phyloP scores from a whole-genome alignment of 2,888 invertebrate species.

The Mythimna loreyi region DNA sequence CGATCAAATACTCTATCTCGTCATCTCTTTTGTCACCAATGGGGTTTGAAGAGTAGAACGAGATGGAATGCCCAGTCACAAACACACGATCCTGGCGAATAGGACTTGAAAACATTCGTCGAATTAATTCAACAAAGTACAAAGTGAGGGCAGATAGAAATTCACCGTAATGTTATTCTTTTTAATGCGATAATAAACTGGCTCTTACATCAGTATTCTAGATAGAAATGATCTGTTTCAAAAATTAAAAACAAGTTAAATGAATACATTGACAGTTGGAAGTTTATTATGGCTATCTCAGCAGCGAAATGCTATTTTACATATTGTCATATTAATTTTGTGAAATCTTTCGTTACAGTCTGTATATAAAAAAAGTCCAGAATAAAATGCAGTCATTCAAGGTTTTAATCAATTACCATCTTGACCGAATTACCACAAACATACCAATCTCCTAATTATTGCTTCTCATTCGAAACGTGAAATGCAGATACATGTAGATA shows the following conservation, averaged over 20 bases:
- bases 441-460: slow-evolving; percentile 51
- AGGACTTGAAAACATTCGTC: too few relatives aligned
- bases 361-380: neutral
- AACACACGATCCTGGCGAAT: too few relatives aligned
- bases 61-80: too few relatives aligned
- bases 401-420: slow-evolving; percentile 14
- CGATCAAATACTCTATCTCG: too few relatives aligned
- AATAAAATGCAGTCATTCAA: slow-evolving; percentile 5
- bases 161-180: neutral
- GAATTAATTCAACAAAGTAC: too few relatives aligned
- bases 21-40: too few relatives aligned
- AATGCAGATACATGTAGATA: slow-evolving; percentile 65
- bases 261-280: neutral
- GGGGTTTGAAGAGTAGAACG: too few relatives aligned
- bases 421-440: slow-evolving; percentile 31
- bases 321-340: neutral
- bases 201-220: neutral
- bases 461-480: slow-evolving; percentile 30
- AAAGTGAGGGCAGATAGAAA: neutral
- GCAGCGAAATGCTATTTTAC: neutral
- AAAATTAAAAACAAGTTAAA: neutral
- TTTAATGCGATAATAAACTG: neutral
- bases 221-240: neutral
- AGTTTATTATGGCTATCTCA: neutral
- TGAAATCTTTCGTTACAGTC: neutral